Base-by-base conservation (phyloP, 2,888 invertebrate species). In the Ferdinandea cuprea region DNA sequence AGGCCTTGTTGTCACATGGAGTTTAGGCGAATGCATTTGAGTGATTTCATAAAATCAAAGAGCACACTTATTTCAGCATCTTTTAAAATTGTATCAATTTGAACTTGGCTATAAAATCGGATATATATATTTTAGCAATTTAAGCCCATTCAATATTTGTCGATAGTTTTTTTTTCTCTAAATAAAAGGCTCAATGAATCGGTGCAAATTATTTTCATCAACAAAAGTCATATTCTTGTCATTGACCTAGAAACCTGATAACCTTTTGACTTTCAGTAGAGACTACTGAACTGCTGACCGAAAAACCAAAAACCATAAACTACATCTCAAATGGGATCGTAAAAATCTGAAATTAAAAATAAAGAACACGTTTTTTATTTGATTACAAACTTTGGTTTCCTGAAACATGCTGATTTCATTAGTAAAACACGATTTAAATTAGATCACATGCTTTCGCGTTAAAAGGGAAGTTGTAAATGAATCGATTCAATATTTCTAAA, bases 341-440 rank as follows among this genome's bases (percentile, higher is more conserved):
- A 7, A 42, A 25, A 42, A 6, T 52, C n/a, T n/a, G n/a, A 0
- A 17, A 32, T 32, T 52, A 32, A 9, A 15, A 13, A 42, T 30
- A 42, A 42, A 15, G 3, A 28, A 58, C 40, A 6, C 5, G 40
- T 42, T 58, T 25, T 8, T 4, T 42, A 21, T 21, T 42, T 35
- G n/a, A 19, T 56, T 37, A 37, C 21, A 19, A 37, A 21, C 2
- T 37, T 25, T 40, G 40, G 17, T 28, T 58, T 58, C 58, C 58
- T 28, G 28, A 42, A 28, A 42, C 15, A 13, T 37, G 17, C 28
- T 28, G 13, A 28, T 11, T 40, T 25, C 37, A 28, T 28, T 42
- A 11, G 9, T 17, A 28, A 42, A 42, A 28, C 25, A 42, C n/a
- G 28, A 58, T 44, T 11, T 21, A 17, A 42, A 42, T 28, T 28